These are phyloP conservation scores for Luidia sarsii DNA, from an alignment of 53 echinoderm and acorn worm species.

Conservation along the genomic window DNA sequence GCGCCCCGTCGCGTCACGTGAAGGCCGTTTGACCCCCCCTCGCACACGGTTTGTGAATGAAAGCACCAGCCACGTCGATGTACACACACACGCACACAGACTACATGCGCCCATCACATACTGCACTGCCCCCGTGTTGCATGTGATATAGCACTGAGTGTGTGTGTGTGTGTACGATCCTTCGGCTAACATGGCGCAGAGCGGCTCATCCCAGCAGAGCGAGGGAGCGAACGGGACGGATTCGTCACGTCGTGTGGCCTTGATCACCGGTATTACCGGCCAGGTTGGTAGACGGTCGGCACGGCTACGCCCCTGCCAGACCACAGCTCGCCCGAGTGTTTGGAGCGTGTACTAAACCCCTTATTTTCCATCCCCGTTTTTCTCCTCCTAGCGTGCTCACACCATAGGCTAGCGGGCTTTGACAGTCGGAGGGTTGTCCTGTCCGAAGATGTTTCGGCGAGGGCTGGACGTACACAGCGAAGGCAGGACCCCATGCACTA, in stretches of 20 bases:
- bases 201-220: not conserved
- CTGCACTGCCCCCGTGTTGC: not conserved
- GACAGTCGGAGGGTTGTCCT: no score
- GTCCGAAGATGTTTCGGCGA: no score
- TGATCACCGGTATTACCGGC: slow-evolving; percentile 97
- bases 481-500: no score
- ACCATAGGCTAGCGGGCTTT: no score
- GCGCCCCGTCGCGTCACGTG: slow-evolving; percentile 22
- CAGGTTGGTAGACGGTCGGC: slow-evolving; percentile 74
- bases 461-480: no score
- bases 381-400: no score
- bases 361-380: no score
- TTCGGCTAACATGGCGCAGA: slow-evolving; percentile 46
- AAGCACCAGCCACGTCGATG: slow-evolving; percentile 47
- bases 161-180: no score
- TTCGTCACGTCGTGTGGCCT: slow-evolving; percentile 59
- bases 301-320: slow-evolving; percentile 20
- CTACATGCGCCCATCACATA: not conserved
- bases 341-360: no score
- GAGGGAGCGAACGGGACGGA: slow-evolving; percentile 7
- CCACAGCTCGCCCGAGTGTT: not conserved
- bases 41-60: slow-evolving; percentile 44
- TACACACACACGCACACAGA: not conserved
- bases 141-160: no score
- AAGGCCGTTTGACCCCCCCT: slow-evolving; percentile 37